Percentiles rank a stretch among this genome's conserved stretches.
Evolutionary conservation across 2,113 vertebrate genomes (phyloP).

Genomic region (Ceyx margarethae): DNA sequence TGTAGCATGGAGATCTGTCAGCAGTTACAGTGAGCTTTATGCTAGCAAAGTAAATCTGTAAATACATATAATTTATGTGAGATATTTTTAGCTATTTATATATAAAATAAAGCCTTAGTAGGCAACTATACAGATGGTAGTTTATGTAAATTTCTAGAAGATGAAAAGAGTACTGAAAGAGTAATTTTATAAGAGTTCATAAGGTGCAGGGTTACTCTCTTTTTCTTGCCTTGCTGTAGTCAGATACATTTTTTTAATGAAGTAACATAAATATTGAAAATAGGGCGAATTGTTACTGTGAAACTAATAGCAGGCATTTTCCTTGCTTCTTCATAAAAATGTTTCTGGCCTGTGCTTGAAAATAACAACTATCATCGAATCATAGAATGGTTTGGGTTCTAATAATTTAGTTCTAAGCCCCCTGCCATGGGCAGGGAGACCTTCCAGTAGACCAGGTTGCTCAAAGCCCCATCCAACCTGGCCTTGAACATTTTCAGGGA

Average conservation of each 20-base stretch:
- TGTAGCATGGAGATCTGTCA: not conserved
- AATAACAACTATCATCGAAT: not conserved
- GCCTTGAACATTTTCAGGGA: not conserved
- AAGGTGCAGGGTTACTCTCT: not conserved
- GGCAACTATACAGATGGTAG: not conserved
- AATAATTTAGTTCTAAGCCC: not conserved
- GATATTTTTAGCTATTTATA: not conserved
- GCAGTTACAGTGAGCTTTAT: not conserved
- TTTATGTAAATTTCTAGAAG: not conserved
- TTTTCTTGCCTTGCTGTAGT: not conserved
- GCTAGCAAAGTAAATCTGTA: not conserved
- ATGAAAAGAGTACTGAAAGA: not conserved
- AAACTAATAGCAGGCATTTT: conserved; percentile 42
- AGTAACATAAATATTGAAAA: not conserved
- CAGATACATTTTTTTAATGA: not conserved
- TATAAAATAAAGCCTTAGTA: not conserved
- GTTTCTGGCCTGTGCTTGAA: not conserved
- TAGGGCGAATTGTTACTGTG: not conserved
- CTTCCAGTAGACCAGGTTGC: not conserved
- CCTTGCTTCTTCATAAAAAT: conserved; percentile 32
- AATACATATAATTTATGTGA: not conserved
- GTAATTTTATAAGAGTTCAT: not conserved
- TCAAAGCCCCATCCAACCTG: not conserved
- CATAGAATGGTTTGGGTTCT: not conserved
- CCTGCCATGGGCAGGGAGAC: not conserved